These are phyloP conservation scores for Procambarus virginalis DNA, from an alignment of 1,140 invertebrate species.

Conservation along the genomic window DNA sequence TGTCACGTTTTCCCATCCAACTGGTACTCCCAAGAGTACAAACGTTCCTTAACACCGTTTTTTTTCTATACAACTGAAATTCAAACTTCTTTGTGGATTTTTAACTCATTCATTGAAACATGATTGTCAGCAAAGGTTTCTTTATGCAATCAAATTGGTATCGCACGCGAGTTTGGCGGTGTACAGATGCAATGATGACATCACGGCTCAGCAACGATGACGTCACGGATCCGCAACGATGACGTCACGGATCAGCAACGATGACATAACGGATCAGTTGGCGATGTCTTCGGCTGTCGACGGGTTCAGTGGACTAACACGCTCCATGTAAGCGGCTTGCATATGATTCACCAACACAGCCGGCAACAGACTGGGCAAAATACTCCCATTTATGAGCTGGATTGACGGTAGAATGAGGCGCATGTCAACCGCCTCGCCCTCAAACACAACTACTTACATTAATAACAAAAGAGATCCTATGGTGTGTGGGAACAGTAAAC, in stretches of 20 bases:
- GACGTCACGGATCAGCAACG: background rate
- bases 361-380: constrained; percentile 4
- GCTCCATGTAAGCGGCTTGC: background rate
- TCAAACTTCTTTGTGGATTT: background rate
- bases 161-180: background rate
- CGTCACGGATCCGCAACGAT: background rate
- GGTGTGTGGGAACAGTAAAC: constrained; percentile 7
- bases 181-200: background rate
- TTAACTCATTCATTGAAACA: background rate
- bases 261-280: background rate
- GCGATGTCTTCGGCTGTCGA: background rate
- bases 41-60: background rate
- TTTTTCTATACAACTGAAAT: background rate
- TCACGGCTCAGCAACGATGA: background rate
- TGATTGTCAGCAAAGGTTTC: background rate
- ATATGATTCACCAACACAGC: constrained; percentile 5
- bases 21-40: background rate
- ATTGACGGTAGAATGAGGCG: background rate
- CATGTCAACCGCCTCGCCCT: background rate
- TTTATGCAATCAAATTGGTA: background rate
- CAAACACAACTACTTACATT: constrained; percentile 29
- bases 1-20: too few species aligned
- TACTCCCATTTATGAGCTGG: background rate
- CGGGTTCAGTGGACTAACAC: background rate
- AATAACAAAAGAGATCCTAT: constrained; percentile 32